Conservation (phyloP, 2,888 invertebrate species). For the Andricus quercusramuli region DNA sequence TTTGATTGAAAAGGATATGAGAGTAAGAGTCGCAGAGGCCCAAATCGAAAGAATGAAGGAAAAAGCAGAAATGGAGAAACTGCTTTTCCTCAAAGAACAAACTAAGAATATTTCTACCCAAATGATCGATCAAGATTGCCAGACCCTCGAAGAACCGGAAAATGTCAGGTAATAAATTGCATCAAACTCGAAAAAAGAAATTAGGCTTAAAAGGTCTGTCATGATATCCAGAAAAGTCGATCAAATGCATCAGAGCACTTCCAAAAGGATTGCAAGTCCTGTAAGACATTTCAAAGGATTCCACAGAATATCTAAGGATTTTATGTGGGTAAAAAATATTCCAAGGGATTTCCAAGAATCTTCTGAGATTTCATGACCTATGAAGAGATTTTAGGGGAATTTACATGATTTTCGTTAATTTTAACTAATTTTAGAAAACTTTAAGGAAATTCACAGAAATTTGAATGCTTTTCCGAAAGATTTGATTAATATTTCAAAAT, state of each 20-base stretch:
- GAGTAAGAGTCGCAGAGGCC: slow-evolving; percentile 55
- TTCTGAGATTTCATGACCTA: too few species aligned
- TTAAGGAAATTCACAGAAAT: too few species aligned
- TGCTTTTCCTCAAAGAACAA: slow-evolving; percentile 58
- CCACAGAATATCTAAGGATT: too few species aligned
- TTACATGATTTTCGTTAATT: too few species aligned
- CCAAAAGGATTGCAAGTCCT: too few species aligned
- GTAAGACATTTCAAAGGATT: too few species aligned
- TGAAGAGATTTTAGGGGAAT: too few species aligned
- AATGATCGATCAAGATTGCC: slow-evolving; percentile 43
- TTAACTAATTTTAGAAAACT: too few species aligned
- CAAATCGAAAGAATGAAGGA: slow-evolving; percentile 58
- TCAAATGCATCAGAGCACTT: neutral
- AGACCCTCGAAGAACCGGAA: slow-evolving; percentile 29
- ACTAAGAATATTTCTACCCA: slow-evolving; percentile 33
- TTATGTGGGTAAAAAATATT: too few species aligned
- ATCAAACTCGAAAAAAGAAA: slow-evolving; percentile 12
- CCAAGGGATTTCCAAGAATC: too few species aligned
- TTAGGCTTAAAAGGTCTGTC: neutral
- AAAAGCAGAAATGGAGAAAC: slow-evolving; percentile 60
- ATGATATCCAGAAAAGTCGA: neutral
- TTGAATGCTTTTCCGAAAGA: too few species aligned
- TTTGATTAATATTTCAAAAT: too few species aligned
- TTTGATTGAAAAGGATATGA: slow-evolving; percentile 58
- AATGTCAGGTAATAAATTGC: slow-evolving; percentile 39